Percentiles rank a stretch among this genome's conserved stretches.
Conservation (phyloP, 92 coral and sea anemone genomes). For the Paragorgia papillata region DNA sequence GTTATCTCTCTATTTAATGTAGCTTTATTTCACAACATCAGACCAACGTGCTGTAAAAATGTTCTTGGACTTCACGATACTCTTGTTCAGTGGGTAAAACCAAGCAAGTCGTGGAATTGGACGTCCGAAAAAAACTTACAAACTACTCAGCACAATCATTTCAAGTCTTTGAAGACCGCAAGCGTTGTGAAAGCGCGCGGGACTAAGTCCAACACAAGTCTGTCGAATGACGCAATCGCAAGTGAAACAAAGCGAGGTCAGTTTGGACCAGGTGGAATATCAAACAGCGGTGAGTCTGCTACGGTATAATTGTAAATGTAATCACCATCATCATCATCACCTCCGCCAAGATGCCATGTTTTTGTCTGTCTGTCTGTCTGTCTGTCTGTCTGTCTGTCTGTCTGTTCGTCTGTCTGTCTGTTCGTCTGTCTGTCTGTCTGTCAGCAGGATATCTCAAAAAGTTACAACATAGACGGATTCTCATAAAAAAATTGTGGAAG, state of each 20-base stretch:
- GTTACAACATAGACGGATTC: too few relatives aligned
- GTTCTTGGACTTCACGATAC: background rate
- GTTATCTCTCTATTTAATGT: too few relatives aligned
- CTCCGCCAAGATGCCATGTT: too few relatives aligned
- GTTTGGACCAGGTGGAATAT: conserved; percentile 26
- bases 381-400: too few relatives aligned
- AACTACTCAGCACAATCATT: background rate
- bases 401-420: too few relatives aligned
- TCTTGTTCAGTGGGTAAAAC: background rate
- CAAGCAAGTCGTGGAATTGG: background rate
- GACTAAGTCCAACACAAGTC: background rate
- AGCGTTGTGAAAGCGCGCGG: background rate
- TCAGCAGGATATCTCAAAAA: too few relatives aligned
- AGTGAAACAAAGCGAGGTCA: background rate
- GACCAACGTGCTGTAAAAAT: background rate
- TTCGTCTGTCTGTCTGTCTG: too few relatives aligned
- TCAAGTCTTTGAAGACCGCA: background rate
- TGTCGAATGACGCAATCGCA: background rate
- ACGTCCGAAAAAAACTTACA: background rate
- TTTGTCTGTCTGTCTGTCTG: too few relatives aligned
- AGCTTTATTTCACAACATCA: background rate
- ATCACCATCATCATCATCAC: too few relatives aligned
- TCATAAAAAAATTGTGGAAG: too few relatives aligned
- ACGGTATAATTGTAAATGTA: background rate
- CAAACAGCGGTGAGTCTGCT: conserved; percentile 9